Conservation (phyloP, 2,113 vertebrate genomes). For the Chinchilla lanigera region DNA sequence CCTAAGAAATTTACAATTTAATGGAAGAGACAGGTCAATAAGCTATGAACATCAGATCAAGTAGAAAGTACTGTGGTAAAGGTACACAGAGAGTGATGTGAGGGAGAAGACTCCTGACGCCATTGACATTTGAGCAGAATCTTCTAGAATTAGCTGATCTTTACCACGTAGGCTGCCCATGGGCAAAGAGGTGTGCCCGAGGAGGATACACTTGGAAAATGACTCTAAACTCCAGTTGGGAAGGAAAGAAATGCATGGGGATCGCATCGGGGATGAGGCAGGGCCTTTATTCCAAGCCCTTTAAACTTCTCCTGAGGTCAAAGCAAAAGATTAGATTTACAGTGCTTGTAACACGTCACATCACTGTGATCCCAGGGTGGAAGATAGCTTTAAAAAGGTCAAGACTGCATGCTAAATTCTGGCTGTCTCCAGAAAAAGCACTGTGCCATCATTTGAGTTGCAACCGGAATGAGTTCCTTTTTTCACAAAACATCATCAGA, state of each 20-base stretch:
- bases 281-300: neutral
- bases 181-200: neutral
- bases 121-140: neutral
- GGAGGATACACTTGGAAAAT: neutral
- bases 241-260: neutral
- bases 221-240: neutral
- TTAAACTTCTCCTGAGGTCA: neutral
- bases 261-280: neutral
- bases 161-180: neutral
- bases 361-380: neutral
- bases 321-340: neutral
- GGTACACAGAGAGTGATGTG: too few relatives aligned
- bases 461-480: neutral
- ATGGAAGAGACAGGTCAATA: neutral
- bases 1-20: neutral
- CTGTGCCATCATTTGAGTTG: neutral
- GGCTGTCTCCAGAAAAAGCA: neutral
- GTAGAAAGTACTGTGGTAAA: neutral
- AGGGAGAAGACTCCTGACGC: neutral
- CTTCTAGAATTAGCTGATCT: neutral
- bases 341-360: neutral
- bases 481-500: neutral
- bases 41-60: neutral
- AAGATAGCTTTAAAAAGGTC: neutral
- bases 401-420: accelerated